phyloP scores from a whole-genome alignment of 2,113 vertebrate genomes.

The Myrmecobius fasciatus region DNA sequence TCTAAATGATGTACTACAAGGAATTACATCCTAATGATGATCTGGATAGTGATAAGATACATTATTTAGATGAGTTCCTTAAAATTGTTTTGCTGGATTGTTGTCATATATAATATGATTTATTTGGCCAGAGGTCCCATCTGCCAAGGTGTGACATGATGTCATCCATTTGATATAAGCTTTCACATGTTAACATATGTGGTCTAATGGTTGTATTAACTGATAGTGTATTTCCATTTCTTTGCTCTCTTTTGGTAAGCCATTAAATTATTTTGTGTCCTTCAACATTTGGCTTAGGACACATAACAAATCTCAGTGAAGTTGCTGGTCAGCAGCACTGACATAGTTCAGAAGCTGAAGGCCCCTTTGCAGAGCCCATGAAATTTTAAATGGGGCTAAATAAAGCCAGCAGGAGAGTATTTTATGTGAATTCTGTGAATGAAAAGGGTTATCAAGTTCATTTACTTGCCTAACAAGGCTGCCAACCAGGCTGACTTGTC shows the following conservation, averaged over 20 bases:
- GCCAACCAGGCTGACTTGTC: constrained; percentile 46
- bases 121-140: constrained; percentile 9
- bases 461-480: constrained; percentile 63
- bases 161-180: neutral
- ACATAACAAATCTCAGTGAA: constrained; percentile 69
- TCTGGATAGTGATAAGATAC: neutral
- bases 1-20: neutral
- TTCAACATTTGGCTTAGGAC: constrained; percentile 68
- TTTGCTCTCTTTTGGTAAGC: constrained; percentile 68
- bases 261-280: constrained; percentile 66
- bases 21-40: neutral
- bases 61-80: neutral
- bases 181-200: constrained; percentile 22
- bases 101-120: constrained; percentile 72
- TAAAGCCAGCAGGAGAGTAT: constrained; percentile 59
- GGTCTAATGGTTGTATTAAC: neutral
- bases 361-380: constrained; percentile 56
- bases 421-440: constrained; percentile 68
- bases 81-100: neutral
- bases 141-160: constrained; percentile 31
- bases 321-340: constrained; percentile 64
- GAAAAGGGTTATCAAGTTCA: constrained; percentile 72
- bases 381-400: constrained; percentile 63
- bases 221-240: constrained; percentile 14
- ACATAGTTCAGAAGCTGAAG: constrained; percentile 57